A percentile compares a stretch with the other conserved stretches of the same genome.
Evolutionary conservation across 2,113 vertebrate genomes (phyloP).

Genomic region (Camelus dromedarius): DNA sequence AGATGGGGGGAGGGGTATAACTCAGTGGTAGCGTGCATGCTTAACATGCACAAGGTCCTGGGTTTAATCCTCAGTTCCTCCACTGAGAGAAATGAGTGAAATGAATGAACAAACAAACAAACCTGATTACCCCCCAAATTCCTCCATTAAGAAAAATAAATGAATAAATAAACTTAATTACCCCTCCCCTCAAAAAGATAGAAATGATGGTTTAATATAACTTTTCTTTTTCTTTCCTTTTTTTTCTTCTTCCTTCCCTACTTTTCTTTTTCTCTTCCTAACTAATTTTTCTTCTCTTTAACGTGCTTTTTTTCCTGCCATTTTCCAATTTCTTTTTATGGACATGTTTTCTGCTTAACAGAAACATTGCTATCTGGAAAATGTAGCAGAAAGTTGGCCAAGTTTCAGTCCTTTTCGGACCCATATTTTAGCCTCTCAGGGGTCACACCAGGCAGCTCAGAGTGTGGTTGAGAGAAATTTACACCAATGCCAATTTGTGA

Average conservation of each 20-base stretch:
- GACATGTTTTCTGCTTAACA: not conserved
- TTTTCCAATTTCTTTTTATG: not conserved
- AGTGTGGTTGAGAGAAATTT: not conserved
- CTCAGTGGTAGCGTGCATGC: too few species aligned
- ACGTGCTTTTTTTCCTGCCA: not conserved
- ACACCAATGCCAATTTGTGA: not conserved
- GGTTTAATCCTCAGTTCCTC: too few species aligned
- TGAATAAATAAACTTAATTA: too few species aligned
- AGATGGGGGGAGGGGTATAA: too few species aligned
- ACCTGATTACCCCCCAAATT: too few species aligned
- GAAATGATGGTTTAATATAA: not conserved
- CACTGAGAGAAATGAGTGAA: too few species aligned
- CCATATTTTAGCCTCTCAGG: not conserved
- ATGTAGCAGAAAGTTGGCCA: not conserved
- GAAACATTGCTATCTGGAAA: slow-evolving; percentile 22
- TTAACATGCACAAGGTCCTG: too few species aligned
- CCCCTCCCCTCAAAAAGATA: not conserved
- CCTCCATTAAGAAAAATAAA: too few species aligned
- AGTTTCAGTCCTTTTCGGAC: not conserved
- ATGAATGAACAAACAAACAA: too few species aligned
- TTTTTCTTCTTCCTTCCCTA: not conserved
- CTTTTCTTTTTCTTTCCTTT: not conserved
- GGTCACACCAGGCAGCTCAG: not conserved
- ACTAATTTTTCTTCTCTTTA: not conserved
- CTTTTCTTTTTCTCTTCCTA: not conserved